phyloP scores from a whole-genome alignment of 2,888 invertebrate genomes.

The Coelopa pilipes region DNA sequence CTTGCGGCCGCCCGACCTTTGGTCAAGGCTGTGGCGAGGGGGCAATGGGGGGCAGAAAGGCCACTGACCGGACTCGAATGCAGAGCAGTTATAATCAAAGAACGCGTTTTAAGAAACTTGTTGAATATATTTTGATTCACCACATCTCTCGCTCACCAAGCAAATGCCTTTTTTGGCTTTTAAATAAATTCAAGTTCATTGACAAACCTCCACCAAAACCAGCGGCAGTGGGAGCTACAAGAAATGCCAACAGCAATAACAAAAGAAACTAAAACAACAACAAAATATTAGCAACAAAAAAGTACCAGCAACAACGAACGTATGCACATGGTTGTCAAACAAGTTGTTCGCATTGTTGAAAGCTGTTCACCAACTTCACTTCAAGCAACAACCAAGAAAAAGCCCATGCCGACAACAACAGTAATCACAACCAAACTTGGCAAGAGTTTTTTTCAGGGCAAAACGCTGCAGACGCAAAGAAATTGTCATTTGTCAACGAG shows the following conservation, averaged over 20 bases:
- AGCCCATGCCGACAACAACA: neutral
- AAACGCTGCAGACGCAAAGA: neutral
- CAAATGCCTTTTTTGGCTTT: too few relatives aligned
- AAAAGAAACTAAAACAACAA: neutral
- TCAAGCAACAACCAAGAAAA: neutral
- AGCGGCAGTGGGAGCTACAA: neutral
- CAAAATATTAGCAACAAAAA: too few relatives aligned
- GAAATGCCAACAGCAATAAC: neutral
- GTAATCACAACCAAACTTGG: neutral
- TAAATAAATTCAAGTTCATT: conserved; percentile 12
- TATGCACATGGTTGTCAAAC: conserved; percentile 14
- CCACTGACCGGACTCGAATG: too few relatives aligned
- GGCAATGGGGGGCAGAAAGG: too few relatives aligned
- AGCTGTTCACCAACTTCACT: neutral
- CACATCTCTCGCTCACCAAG: too few relatives aligned
- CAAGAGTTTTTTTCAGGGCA: neutral
- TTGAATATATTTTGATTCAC: too few relatives aligned
- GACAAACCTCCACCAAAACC: neutral
- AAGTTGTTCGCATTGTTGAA: conserved; percentile 3
- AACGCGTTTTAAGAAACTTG: too few relatives aligned
- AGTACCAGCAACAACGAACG: neutral
- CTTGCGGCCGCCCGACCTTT: too few relatives aligned
- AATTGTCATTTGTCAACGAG: conserved; percentile 8
- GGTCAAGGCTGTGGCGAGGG: too few relatives aligned
- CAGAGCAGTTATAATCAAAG: too few relatives aligned